Conservation (phyloP, 2,888 invertebrate genomes). For the Harpagoxenus sublaevis region DNA sequence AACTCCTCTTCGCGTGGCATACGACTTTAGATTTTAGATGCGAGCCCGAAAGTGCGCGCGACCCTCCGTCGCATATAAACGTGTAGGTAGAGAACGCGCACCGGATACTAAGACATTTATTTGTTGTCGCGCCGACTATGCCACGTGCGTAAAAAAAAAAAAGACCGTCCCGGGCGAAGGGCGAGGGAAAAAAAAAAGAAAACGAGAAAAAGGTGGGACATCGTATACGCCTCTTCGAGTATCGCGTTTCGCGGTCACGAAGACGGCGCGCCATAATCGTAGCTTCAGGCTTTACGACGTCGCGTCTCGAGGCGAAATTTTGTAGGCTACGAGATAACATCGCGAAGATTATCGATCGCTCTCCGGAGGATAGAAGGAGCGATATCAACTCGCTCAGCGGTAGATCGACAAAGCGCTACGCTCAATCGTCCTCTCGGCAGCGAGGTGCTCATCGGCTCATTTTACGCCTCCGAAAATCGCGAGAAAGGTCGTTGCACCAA, state of each 20-base stretch:
- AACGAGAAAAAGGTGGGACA: constrained; percentile 59
- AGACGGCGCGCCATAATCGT: constrained; percentile 30
- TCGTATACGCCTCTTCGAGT: constrained; percentile 72
- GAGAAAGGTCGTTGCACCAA: constrained; percentile 83
- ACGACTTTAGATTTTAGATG: constrained; percentile 58
- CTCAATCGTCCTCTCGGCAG: neutral
- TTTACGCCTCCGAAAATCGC: constrained; percentile 59
- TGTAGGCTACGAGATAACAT: neutral
- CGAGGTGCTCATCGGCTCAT: neutral
- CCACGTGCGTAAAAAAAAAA: constrained; percentile 62
- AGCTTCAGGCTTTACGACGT: neutral
- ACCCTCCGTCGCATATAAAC: constrained; percentile 61
- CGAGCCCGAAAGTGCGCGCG: constrained; percentile 59
- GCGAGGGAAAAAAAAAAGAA: constrained; percentile 55
- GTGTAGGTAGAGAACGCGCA: constrained; percentile 69
- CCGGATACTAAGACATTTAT: constrained; percentile 83
- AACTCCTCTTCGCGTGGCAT: constrained; percentile 38
- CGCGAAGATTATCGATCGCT: neutral
- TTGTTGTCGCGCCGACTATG: constrained; percentile 73
- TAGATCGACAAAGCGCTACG: neutral
- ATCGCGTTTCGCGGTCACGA: constrained; percentile 78
- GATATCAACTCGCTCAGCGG: neutral
- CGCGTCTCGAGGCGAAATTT: neutral
- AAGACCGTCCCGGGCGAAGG: constrained; percentile 52
- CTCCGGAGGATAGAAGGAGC: neutral